Base-by-base conservation (phyloP, 2,888 invertebrate species). In the Diplazon laetatorius region DNA sequence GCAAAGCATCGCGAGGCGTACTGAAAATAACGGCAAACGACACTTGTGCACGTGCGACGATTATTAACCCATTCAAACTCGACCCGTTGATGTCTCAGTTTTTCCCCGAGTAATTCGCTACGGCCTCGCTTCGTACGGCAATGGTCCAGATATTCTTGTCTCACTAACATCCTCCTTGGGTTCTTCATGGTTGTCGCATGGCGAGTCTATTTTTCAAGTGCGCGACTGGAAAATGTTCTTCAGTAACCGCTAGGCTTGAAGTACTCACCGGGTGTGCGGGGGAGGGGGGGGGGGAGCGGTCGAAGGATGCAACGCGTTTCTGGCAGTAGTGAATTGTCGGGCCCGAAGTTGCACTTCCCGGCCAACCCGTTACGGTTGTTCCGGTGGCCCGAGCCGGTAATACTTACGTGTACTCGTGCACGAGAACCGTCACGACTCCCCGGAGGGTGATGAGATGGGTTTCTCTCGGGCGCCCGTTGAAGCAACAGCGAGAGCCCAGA, bases 351-450 rank as follows among this genome's bases (percentile, higher is more conserved):
- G 72, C 72, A 79, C 79, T 79, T 79, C 39, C 68, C 72, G 69
- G 69, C 63, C 57, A 69, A 65, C 76, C 76, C 79, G 68, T 72
- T 76, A 79, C 52, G 76, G 76, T 68, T 76, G 68, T 79, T 76
- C 44, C 68, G 79, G 71, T 68, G 55, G 68, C 68, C 39, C 55
- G 59, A 76, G 72, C 44, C 44, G 52, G 71, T 79, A 59, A 68
- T 71, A 72, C 78, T 75, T 72, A 76, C 75, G 68, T 76, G 48
- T 78, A 76, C 71, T 78, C 63, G 30, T 44, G 60, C 44, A 48
- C 57, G 62, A 46, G 68, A 76, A 57, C n/a, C 68, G 57, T 68
- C 80, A 85, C 80, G 78, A 77, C 82, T 84, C 86, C 82, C 85
- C 44, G 10, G 85, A 82, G 86, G 50, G 80, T 82, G 80, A 73